Conservation (phyloP, 2,113 vertebrate species). For the Crotalus viridis region DNA sequence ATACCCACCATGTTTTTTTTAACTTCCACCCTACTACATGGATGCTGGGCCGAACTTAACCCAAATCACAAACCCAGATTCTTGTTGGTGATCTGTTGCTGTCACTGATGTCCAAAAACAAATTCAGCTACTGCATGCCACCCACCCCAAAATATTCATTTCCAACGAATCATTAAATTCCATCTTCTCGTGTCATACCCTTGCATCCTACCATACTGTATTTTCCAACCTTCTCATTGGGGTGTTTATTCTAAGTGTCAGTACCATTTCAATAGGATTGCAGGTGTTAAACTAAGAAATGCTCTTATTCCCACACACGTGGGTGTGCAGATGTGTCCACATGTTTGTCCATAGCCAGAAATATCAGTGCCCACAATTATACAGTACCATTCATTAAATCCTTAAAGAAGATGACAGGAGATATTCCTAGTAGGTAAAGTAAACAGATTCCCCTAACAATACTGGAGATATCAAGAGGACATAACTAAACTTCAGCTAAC, state of each 20-base stretch:
- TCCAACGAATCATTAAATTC: background rate
- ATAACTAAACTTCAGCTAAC: conserved; percentile 8
- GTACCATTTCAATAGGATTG: background rate
- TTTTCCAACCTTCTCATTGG: background rate
- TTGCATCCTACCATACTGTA: background rate
- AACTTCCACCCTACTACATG: background rate
- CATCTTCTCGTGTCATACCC: background rate
- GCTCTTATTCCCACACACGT: background rate
- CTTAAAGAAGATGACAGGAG: too few relatives aligned
- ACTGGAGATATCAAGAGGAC: background rate
- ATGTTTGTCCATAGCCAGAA: background rate
- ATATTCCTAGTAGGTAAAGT: background rate
- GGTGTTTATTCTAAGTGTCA: background rate
- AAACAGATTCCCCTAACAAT: background rate
- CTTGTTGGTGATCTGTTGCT: background rate
- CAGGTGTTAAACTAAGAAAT: background rate
- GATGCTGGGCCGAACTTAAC: background rate
- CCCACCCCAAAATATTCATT: background rate
- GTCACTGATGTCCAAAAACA: background rate
- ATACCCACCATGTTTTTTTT: too few relatives aligned
- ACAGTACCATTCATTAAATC: background rate
- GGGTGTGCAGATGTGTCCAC: background rate
- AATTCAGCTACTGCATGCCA: background rate
- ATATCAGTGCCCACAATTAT: background rate
- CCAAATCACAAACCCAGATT: background rate